Conservation (phyloP, 2,797 vertebrate species). For the Takifugu ocellatus region DNA sequence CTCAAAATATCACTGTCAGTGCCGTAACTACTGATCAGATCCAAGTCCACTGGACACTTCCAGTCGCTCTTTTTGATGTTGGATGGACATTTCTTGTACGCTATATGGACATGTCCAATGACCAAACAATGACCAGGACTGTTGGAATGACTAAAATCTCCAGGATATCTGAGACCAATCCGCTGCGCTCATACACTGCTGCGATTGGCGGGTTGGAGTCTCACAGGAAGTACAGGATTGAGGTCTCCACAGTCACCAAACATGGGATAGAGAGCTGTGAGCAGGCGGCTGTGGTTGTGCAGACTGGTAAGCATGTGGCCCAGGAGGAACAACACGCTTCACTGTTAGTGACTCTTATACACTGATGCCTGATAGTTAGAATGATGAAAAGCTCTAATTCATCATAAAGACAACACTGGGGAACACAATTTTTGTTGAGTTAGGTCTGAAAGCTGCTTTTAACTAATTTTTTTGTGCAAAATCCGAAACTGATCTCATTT, state of each 20-base stretch:
- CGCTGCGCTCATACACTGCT: constrained; percentile 60
- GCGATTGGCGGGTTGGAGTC: constrained; percentile 69
- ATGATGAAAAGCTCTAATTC: no score
- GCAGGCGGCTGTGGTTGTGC: constrained; percentile 60
- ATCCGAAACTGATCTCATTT: no score
- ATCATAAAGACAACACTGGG: no score
- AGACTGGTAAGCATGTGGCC: constrained; percentile 75
- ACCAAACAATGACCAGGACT: constrained; percentile 34
- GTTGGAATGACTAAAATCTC: constrained; percentile 69
- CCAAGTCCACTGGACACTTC: constrained; percentile 73
- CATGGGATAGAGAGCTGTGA: constrained; percentile 76
- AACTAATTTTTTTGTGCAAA: no score
- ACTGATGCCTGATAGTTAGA: no score
- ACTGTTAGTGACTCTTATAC: no score
- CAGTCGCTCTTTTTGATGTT: constrained; percentile 31
- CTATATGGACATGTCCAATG: constrained; percentile 68
- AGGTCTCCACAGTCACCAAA: constrained; percentile 75
- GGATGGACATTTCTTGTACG: constrained; percentile 76
- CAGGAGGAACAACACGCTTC: no score
- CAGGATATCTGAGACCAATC: constrained; percentile 40
- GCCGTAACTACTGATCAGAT: constrained; percentile 74
- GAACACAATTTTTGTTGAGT: no score
- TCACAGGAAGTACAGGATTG: constrained; percentile 75
- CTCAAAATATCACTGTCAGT: constrained; percentile 68
- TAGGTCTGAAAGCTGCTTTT: no score